Conservation (phyloP, 1,140 invertebrate genomes). For the Panagrolaimus sp. region DNA sequence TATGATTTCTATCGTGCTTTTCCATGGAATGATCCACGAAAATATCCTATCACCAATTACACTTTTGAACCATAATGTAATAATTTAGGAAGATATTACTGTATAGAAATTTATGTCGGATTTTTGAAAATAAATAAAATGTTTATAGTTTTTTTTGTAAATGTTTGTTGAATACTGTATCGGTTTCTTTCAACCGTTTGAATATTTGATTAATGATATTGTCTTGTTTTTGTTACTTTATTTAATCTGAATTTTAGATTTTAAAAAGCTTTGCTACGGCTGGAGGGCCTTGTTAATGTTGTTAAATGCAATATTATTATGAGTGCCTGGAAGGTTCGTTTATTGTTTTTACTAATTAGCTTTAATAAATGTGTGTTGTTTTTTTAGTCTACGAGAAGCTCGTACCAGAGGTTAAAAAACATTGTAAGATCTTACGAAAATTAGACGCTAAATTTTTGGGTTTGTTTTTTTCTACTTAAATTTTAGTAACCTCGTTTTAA, state of each 20-base stretch:
- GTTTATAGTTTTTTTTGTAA: neutral
- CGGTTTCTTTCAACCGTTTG: slow-evolving; percentile 1
- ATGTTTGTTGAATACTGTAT: neutral
- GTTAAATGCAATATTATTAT: slow-evolving; percentile 16
- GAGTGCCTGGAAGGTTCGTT: slow-evolving; percentile 10
- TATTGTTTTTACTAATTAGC: neutral
- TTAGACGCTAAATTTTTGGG: neutral
- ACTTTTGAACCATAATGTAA: slow-evolving; percentile 42
- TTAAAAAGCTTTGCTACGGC: neutral
- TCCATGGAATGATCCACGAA: slow-evolving; percentile 46
- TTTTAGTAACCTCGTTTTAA: neutral
- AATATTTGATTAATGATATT: neutral
- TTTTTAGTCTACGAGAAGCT: slow-evolving; percentile 14
- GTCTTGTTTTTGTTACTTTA: neutral
- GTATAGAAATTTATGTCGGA: slow-evolving; percentile 15
- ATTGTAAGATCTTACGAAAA: neutral
- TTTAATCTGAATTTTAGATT: neutral
- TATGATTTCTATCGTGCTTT: slow-evolving; percentile 52
- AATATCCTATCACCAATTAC: slow-evolving; percentile 57
- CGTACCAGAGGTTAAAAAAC: slow-evolving; percentile 9
- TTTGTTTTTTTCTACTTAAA: neutral
- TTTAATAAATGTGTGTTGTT: neutral
- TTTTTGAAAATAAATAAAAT: slow-evolving; percentile 7
- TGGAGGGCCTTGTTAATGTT: slow-evolving; percentile 13
- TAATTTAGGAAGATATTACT: slow-evolving; percentile 14